phyloP scores from a whole-genome alignment of 2,113 vertebrate species.

The Empidonax alnorum region DNA sequence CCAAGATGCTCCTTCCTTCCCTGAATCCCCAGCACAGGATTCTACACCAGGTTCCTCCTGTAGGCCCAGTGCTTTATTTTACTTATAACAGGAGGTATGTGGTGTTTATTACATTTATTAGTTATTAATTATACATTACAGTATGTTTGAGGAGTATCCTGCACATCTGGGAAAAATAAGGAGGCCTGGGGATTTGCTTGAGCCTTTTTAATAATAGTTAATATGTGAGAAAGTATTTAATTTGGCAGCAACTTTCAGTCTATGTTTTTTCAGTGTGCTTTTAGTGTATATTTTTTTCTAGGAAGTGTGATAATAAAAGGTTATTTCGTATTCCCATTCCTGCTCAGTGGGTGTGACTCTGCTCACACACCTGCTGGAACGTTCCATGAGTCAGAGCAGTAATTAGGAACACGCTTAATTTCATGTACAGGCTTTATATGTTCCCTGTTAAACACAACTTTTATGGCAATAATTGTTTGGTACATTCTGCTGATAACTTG shows the following conservation, averaged over 20 bases:
- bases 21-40: fast-evolving
- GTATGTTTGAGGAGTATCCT: not conserved
- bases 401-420: not conserved
- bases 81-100: not conserved
- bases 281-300: not conserved
- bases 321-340: not conserved
- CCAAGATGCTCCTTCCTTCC: not conserved
- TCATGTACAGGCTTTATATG: not conserved
- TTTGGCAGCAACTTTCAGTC: not conserved
- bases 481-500: not conserved
- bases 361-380: not conserved
- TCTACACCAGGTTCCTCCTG: not conserved
- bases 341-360: not conserved
- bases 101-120: not conserved
- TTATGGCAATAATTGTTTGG: not conserved
- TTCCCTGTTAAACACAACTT: not conserved
- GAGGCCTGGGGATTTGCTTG: not conserved
- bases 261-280: not conserved
- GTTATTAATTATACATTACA: not conserved
- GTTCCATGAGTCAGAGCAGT: not conserved
- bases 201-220: not conserved
- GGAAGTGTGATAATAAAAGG: not conserved
- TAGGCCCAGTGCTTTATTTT: not conserved
- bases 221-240: not conserved
- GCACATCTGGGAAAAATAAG: not conserved